phyloP scores from a whole-genome alignment of 1,140 invertebrate genomes.

The Mactra quadrangularis region DNA sequence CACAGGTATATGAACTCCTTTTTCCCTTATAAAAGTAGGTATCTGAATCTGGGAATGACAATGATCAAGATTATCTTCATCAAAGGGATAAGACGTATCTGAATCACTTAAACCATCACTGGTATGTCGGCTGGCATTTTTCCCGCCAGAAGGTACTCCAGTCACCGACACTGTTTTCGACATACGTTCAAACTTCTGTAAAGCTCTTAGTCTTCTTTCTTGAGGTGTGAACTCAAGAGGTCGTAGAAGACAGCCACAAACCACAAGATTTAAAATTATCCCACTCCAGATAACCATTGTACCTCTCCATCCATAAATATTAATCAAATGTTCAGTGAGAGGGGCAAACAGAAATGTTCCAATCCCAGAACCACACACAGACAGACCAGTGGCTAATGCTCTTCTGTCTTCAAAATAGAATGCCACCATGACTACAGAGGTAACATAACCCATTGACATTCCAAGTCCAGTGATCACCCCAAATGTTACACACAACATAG shows the following conservation, averaged over 20 bases:
- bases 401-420: constrained; percentile 97
- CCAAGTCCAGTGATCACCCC: constrained; percentile 94
- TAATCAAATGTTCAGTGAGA: constrained; percentile 78
- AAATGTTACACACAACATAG: constrained; percentile 92
- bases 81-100: constrained; percentile 48
- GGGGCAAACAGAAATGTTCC: constrained; percentile 82
- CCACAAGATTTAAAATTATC: constrained; percentile 90
- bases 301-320: constrained; percentile 80
- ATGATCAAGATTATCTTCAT: constrained; percentile 54
- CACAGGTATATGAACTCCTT: constrained; percentile 62
- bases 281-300: constrained; percentile 92
- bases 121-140: constrained; percentile 37
- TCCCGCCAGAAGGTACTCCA: constrained; percentile 12
- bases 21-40: constrained; percentile 73
- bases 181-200: constrained; percentile 76
- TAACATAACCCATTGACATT: constrained; percentile 93
- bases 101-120: constrained; percentile 64
- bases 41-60: constrained; percentile 74
- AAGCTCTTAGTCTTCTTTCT: constrained; percentile 70
- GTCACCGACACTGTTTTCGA: constrained; percentile 64
- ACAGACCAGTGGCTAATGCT: constrained; percentile 94
- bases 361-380: constrained; percentile 84
- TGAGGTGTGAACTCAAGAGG: constrained; percentile 86
- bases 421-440: constrained; percentile 87
- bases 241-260: constrained; percentile 92